phyloP scores from a whole-genome alignment of 1,140 invertebrate species.

The Ceratina japonica region DNA sequence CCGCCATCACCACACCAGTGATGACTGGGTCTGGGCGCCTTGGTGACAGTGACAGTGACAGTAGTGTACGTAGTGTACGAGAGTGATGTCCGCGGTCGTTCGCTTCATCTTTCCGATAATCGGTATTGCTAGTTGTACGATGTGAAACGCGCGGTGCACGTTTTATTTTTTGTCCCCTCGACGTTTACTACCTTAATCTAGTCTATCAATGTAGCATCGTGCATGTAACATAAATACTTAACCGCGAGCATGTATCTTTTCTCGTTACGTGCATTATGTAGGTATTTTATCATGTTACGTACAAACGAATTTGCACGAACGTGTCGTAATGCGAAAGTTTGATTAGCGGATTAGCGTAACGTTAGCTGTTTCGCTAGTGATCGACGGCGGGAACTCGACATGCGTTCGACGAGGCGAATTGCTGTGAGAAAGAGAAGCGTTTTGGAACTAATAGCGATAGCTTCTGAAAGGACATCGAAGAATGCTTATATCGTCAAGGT shows the following conservation, averaged over 20 bases:
- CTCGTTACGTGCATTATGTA: no score
- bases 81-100: conserved; percentile 1
- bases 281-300: no score
- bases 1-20: no score
- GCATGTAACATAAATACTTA: no score
- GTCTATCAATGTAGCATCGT: not conserved
- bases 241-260: no score
- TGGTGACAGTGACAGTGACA: conserved; percentile 14
- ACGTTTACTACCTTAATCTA: not conserved
- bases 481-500: not conserved
- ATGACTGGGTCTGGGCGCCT: not conserved
- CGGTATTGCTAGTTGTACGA: not conserved
- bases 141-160: not conserved
- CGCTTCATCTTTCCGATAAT: not conserved
- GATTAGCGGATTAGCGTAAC: not conserved
- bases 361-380: not conserved
- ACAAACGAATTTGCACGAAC: no score
- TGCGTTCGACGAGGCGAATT: not conserved
- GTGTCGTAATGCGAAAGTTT: not conserved
- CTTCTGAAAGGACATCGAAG: not conserved
- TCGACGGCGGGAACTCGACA: not conserved
- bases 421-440: not conserved
- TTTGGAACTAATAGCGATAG: no score
- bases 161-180: not conserved
- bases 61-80: conserved; percentile 8